Evolutionary conservation across 1,140 invertebrate genomes (phyloP), one percentile per base, ranked within the genome.

Genomic region (Magallana gigas): DNA sequence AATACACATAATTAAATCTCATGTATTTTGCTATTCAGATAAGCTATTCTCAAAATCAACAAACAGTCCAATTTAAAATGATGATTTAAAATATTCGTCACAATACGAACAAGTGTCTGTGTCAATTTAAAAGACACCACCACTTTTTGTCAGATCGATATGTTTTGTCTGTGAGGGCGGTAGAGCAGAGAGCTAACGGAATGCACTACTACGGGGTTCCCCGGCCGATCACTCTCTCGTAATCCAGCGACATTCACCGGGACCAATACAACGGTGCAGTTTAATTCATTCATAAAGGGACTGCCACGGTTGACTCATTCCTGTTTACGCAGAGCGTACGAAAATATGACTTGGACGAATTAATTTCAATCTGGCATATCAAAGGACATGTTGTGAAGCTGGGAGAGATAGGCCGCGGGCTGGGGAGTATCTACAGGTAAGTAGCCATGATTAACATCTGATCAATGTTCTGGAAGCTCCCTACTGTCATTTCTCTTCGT

Each of bases 371-470:
- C 68, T 76, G 68, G 68, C 3, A 76, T 48, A 76, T 76, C 68
- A 76, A 76, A 76, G 68, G 68, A 76, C 68, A 76, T 76, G 68
- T 76, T 76, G 68, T 76, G 68, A 76, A 76, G 68, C 68, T 76
- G 68, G 68, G 23, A 18, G 68, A 29, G 2, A 14, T 76, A 2
- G 6, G 68, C 68, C 68, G 18, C 18, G 23, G 68, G 68, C 68
- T 76, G 68, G 14, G 68, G 68, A 76, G 68, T 23, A 76, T 76
- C 68, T 29, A 11, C 23, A 48, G 68, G 68, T 76, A 76, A 29
- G 68, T 76, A 76, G 23, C 9, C n/a, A 29, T 76, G 68, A 76
- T 76, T 76, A 76, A 76, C 68, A 76, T 76, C 68, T 29, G 68
- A 76, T 76, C 68, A 76, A 76, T 76, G 68, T 76, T 76, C 68